Conservation (phyloP, 2,888 invertebrate species). For the Coelogynopora nodosa region DNA sequence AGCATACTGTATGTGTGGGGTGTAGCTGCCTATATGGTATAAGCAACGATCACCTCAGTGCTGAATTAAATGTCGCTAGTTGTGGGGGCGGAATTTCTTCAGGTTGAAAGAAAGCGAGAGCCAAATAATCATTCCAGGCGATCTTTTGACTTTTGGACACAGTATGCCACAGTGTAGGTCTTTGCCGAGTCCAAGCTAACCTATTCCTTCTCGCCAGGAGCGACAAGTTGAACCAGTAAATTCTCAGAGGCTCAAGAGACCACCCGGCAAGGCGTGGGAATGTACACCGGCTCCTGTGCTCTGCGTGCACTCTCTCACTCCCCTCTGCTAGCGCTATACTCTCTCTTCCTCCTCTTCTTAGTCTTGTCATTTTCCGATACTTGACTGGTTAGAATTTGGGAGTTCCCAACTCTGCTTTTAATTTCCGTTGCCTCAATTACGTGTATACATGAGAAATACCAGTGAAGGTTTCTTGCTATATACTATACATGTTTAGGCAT, state of each 20-base stretch:
- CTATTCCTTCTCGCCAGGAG: neutral
- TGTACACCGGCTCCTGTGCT: neutral
- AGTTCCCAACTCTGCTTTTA: too few relatives aligned
- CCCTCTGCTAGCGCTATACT: neutral
- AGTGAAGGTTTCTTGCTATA: too few relatives aligned
- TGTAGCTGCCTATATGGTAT: neutral
- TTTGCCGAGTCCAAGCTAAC: too few relatives aligned
- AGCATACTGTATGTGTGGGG: neutral
- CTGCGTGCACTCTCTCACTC: neutral
- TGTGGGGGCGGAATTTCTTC: neutral
- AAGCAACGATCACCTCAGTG: neutral
- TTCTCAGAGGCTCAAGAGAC: neutral
- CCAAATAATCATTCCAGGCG: neutral
- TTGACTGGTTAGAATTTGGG: too few relatives aligned
- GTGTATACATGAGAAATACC: too few relatives aligned
- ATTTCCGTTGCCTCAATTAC: too few relatives aligned
- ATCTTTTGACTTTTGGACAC: neutral
- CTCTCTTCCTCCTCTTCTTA: too few relatives aligned
- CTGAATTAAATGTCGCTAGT: neutral
- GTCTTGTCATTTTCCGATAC: too few relatives aligned
- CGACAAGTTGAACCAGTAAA: neutral
- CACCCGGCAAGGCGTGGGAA: slow-evolving; percentile 18
- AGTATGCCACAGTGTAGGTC: too few relatives aligned
- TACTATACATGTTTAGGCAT: too few relatives aligned
- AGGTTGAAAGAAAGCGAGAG: neutral